Base-by-base conservation (phyloP, 2,113 vertebrate species). In the Microcebus tavaratra region DNA sequence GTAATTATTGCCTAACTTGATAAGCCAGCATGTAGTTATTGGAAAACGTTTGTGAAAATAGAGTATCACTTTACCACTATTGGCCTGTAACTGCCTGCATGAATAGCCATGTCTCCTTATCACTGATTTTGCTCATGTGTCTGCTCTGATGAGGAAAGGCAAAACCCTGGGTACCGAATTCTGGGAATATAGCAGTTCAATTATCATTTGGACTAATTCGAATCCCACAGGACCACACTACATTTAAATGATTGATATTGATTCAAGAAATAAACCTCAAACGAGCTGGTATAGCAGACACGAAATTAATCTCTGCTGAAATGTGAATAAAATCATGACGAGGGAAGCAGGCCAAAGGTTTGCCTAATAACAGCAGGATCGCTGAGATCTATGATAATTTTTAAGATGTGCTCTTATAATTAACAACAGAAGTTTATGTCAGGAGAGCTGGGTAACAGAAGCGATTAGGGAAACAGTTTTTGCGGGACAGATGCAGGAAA, bases 21-120 rank as follows among this genome's bases (percentile, higher is more conserved):
- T 92, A 97, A 96, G 91, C 3, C 27, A 91, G 8, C 65, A 93
- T 97, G 39, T 70, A 73, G 36, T 57, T 94, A 92, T 95, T 95
- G 98, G 98, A 98, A 98, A 97, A 94, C 42, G 31, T 97, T 98
- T 98, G 29, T 34, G 96, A 97, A 97, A 97, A 97, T 57, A 94
- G 63, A 91, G 25, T 93, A 90, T 92, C 81, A 55, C 88, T 92
- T 98, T 80, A 93, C 84, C 45, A 17, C 12, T 81, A 68, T 82
- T 12, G 45, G 78, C 48, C 76, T 70, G 4, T 93, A 81, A 89
- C 45, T 25, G 5, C 27, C 72, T 85, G 36, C 55, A 86, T 80
- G 75, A 75, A 25, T 82, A 67, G 80, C 50, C 90, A 85, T 48
- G 87, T 12, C 76, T 96, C 48, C 45, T 93, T 68, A 73, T 95